phyloP scores from a whole-genome alignment of 92 coral and sea anemone species.

The Paramuricea clavata region DNA sequence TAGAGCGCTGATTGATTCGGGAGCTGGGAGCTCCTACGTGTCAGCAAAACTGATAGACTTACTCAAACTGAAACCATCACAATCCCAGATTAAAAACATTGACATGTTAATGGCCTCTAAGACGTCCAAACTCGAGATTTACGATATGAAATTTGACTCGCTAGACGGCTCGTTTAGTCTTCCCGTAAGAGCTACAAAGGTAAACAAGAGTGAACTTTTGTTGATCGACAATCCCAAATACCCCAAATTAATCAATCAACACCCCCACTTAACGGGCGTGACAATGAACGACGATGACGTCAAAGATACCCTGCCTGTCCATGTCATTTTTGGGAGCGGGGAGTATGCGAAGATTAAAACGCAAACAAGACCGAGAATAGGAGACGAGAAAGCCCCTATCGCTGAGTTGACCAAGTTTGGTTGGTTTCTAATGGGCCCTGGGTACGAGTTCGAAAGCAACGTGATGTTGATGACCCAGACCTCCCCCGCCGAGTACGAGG shows the following conservation, averaged over 20 bases:
- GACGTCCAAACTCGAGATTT: constrained; percentile 53
- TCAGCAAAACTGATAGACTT: constrained; percentile 42
- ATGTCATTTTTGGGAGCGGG: constrained; percentile 24
- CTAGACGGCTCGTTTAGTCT: constrained; percentile 61
- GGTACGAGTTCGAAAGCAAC: constrained; percentile 7
- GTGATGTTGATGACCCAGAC: constrained; percentile 60
- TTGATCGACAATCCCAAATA: constrained; percentile 72
- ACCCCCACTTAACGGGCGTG: constrained; percentile 63
- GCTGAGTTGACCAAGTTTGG: constrained; percentile 10
- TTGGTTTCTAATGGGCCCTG: constrained; percentile 22
- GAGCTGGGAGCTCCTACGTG: constrained; percentile 54
- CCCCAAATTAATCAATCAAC: constrained; percentile 44
- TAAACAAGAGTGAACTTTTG: constrained; percentile 71
- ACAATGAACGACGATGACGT: constrained; percentile 60
- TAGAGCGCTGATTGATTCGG: constrained; percentile 62
- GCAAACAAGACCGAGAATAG: background rate
- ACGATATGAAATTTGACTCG: constrained; percentile 54
- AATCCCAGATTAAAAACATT: constrained; percentile 51
- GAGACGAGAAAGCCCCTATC: constrained; percentile 8
- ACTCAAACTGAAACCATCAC: constrained; percentile 44
- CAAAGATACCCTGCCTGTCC: constrained; percentile 25
- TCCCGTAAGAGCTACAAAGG: constrained; percentile 67
- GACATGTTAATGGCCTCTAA: constrained; percentile 72
- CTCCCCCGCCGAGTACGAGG: constrained; percentile 52
- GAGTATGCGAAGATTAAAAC: constrained; percentile 17